phyloP scores from a whole-genome alignment of 2,888 invertebrate genomes.

The Xanthostigma xanthostigma region DNA sequence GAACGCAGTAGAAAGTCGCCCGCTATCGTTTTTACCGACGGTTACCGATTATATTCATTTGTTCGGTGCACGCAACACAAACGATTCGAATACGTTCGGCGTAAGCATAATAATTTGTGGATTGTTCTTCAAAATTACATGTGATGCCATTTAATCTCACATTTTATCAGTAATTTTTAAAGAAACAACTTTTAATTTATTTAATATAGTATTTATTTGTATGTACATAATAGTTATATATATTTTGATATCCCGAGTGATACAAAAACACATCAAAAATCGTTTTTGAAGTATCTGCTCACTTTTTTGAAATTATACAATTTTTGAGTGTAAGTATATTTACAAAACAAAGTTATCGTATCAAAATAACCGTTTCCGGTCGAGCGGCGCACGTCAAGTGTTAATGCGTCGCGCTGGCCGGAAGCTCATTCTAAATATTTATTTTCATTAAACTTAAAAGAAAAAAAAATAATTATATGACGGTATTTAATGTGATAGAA shows the following conservation, averaged over 20 bases:
- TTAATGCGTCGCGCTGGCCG: too few species aligned
- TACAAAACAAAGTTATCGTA: not conserved
- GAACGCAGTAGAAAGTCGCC: too few species aligned
- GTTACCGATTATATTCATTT: too few species aligned
- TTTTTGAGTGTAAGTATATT: conserved; percentile 1
- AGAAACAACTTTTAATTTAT: too few species aligned
- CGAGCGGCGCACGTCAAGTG: too few species aligned
- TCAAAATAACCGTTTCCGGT: too few species aligned
- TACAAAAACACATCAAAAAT: conserved; percentile 1
- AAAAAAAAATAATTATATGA: conserved; percentile 16
- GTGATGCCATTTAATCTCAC: conserved; percentile 31
- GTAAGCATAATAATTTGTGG: conserved; percentile 7
- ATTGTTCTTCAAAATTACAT: conserved; percentile 29
- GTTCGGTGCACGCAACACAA: too few species aligned
- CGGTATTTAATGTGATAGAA: conserved; percentile 43
- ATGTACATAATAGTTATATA: conserved; percentile 3
- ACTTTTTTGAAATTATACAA: conserved; percentile 5
- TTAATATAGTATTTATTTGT: not conserved
- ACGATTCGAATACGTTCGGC: too few species aligned
- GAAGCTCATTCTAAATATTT: too few species aligned
- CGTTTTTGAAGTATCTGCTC: conserved; percentile 5
- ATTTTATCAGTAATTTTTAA: conserved; percentile 2
- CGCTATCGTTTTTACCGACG: too few species aligned
- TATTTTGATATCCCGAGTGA: conserved; percentile 6
- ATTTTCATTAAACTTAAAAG: not conserved